Conservation (phyloP, 2,113 vertebrate species). For the Tenebrosternarchus preto region DNA sequence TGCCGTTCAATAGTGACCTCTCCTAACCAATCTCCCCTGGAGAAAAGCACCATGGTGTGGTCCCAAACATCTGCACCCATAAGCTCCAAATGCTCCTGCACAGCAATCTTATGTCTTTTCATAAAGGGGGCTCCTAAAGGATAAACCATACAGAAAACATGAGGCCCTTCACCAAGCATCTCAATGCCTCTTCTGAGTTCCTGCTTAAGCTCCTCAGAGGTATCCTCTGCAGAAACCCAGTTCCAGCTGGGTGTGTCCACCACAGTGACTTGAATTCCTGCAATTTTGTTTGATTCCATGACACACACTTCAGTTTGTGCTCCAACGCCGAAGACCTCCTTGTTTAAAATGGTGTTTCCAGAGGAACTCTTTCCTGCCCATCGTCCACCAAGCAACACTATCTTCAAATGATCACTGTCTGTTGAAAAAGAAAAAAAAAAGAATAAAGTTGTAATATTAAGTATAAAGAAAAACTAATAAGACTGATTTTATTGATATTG, state of each 20-base stretch:
- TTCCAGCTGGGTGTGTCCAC: conserved; percentile 37
- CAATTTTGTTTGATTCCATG: conserved; percentile 21
- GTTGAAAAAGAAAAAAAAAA: not conserved
- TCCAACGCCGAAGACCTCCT: conserved; percentile 12
- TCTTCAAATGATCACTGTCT: conserved; percentile 6
- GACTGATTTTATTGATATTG: no score
- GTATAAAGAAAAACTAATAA: no score
- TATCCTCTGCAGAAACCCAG: conserved; percentile 30
- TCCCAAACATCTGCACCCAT: conserved; percentile 32
- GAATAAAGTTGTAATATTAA: no score
- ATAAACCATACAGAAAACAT: conserved; percentile 30
- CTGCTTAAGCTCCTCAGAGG: conserved; percentile 36
- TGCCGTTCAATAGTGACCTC: conserved; percentile 23
- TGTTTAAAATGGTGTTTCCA: conserved; percentile 38
- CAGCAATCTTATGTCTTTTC: conserved; percentile 30
- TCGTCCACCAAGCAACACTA: conserved; percentile 16
- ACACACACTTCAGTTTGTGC: conserved; percentile 27
- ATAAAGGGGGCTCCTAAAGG: conserved; percentile 32
- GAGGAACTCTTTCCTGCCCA: conserved; percentile 37
- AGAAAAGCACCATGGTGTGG: conserved; percentile 30
- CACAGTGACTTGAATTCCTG: conserved; percentile 21
- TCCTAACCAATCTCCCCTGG: conserved; percentile 31
- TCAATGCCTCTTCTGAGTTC: conserved; percentile 32
- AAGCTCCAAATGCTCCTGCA: conserved; percentile 36
- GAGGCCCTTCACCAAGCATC: conserved; percentile 17